A percentile compares a stretch with the other conserved stretches of the same genome.
Evolutionary conservation across 2,113 vertebrate genomes (phyloP).

Genomic region (Haemorhous mexicanus): DNA sequence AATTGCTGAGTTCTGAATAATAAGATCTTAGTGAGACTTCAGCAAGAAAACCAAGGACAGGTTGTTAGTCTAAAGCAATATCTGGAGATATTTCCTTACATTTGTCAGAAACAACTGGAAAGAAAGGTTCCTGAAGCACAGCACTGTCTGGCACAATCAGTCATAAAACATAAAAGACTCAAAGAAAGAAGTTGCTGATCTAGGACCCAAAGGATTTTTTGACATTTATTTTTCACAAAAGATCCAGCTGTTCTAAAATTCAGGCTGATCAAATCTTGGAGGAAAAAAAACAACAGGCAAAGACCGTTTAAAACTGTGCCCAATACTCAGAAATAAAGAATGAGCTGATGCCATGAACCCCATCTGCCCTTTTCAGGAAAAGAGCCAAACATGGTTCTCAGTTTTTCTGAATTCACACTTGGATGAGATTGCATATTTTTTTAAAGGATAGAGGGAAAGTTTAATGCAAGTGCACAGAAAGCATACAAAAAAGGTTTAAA

Average conservation of each 20-base stretch:
- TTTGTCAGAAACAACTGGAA: not conserved
- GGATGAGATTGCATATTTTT: not conserved
- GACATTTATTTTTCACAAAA: conserved; percentile 2
- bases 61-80: not conserved
- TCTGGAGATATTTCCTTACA: not conserved
- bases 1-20: not conserved
- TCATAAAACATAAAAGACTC: not conserved
- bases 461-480: not conserved
- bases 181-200: not conserved
- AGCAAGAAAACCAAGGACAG: not conserved
- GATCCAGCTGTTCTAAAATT: conserved; percentile 22
- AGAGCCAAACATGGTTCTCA: not conserved
- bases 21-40: not conserved
- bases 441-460: not conserved
- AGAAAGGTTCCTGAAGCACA: not conserved
- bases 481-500: not conserved
- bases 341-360: not conserved
- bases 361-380: conserved; percentile 24
- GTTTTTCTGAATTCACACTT: not conserved
- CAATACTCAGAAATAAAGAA: not conserved
- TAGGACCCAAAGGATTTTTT: not conserved
- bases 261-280: not conserved
- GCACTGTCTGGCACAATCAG: not conserved
- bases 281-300: not conserved
- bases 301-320: not conserved